Conservation (phyloP, 1,140 invertebrate genomes). For the Prorops nasuta region DNA sequence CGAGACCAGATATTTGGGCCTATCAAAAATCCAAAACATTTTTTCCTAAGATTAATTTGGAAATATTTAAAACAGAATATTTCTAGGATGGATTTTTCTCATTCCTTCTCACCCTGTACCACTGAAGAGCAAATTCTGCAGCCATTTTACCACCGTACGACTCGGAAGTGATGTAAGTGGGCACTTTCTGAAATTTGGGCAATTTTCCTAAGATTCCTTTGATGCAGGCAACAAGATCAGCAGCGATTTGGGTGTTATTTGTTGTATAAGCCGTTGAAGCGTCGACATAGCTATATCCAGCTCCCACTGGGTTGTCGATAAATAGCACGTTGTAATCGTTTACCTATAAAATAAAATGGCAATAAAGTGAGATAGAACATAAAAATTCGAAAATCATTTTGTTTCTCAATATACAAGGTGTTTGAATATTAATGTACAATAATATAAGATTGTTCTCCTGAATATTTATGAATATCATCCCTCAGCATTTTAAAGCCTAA, state of each 20-base stretch:
- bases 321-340: constrained; percentile 79
- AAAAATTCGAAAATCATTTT: constrained; percentile 7
- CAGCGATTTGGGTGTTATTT: constrained; percentile 72
- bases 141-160: constrained; percentile 92
- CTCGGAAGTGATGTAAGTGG: constrained; percentile 80
- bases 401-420: too few relatives aligned
- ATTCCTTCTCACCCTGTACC: constrained; percentile 59
- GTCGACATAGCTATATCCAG: constrained; percentile 83
- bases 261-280: constrained; percentile 56
- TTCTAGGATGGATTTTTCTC: not conserved
- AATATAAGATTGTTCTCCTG: too few relatives aligned
- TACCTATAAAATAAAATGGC: too few relatives aligned
- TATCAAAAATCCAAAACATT: constrained; percentile 38
- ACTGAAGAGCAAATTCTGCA: constrained; percentile 68
- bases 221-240: constrained; percentile 75
- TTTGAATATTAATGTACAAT: too few relatives aligned
- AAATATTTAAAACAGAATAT: not conserved
- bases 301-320: constrained; percentile 85
- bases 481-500: too few relatives aligned
- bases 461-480: too few relatives aligned
- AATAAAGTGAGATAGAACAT: too few relatives aligned
- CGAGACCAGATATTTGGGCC: constrained; percentile 64
- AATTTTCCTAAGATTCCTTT: constrained; percentile 62
- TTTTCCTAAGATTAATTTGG: not conserved
- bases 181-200: constrained; percentile 67